Evolutionary conservation across 2,888 invertebrate species (phyloP), one percentile per base, ranked within the genome.

Genomic region (Caenorhabditis doughertyi): DNA sequence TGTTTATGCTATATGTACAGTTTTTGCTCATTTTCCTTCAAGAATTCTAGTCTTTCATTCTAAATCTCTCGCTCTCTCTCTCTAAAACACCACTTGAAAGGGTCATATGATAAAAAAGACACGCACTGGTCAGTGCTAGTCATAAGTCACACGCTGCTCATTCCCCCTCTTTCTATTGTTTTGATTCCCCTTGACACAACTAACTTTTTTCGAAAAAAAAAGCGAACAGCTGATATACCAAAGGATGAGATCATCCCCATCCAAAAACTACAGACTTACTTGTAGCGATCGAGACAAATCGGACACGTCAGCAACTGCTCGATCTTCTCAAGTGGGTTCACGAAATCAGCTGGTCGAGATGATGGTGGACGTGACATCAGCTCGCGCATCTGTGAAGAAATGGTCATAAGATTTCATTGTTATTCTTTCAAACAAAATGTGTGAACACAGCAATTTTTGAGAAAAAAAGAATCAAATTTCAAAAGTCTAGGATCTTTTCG

Each of bases 261-360:
- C 4, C 42, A 16, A 3, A 74, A 25, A 47, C 18, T 3, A 18
- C 2, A 76, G 23, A 84, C 86, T 74, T 83, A 89, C 90, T 89
- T 91, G 86, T 96, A 99, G 92, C 98, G 95, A 94, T 99, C 98
- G 93, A 98, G 94, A 93, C 99, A 99, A 92, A 99, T 97, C 93
- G 98, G 96, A 94, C 99, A 99, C 89, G 97, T 97, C 92, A 99
- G 94, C 92, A 99, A 94, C 93, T 97, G 97, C 93, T 98, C 98
- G 76, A 94, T 91, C 85, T 93, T 91, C 83, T 92, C 91, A 67
- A 92, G 85, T 25, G 92, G 92, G 76, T 92, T 92, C 51, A 84
- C 85, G 62, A 88, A 89, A 60, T 89, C 89, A 32, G 87, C 79
- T 47, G 88, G 88, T 18, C 90, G 82, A n/a, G 81, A 77, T 25